These are phyloP conservation scores for Hemicrepidius hirtus DNA, from an alignment of 2,888 invertebrate genomes.

Conservation along the genomic window DNA sequence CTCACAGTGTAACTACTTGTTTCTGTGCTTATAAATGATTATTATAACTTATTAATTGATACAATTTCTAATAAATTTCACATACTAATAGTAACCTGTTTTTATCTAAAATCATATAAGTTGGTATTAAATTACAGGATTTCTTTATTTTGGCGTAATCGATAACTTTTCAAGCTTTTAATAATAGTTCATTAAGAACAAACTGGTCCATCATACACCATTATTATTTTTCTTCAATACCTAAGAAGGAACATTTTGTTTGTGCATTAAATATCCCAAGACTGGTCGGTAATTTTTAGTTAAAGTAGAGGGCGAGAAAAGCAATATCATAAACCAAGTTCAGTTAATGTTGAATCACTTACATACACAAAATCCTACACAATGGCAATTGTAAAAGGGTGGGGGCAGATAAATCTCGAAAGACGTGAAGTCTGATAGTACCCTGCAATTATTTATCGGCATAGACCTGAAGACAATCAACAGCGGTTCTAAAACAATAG, in stretches of 20 bases:
- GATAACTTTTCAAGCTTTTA: too few relatives aligned
- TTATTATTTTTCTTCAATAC: too few relatives aligned
- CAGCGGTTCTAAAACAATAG: slow-evolving; percentile 71
- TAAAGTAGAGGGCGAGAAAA: slow-evolving; percentile 43
- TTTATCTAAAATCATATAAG: too few relatives aligned
- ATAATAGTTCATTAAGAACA: too few relatives aligned
- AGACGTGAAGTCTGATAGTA: slow-evolving; percentile 67
- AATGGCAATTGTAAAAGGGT: slow-evolving; percentile 62
- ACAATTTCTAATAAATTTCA: not conserved
- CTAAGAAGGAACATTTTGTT: not conserved
- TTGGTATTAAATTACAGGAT: too few relatives aligned
- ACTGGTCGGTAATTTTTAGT: slow-evolving; percentile 47
- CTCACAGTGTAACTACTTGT: slow-evolving; percentile 5
- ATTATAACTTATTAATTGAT: slow-evolving; percentile 18
- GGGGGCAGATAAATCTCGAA: slow-evolving; percentile 66
- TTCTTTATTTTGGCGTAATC: too few relatives aligned
- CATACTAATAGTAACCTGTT: not conserved
- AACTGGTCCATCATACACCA: too few relatives aligned
- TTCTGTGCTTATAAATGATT: slow-evolving; percentile 10
- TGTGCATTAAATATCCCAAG: slow-evolving; percentile 25
- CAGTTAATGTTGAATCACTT: slow-evolving; percentile 49
- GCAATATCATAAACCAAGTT: slow-evolving; percentile 49
- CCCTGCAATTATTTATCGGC: slow-evolving; percentile 68
- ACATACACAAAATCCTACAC: slow-evolving; percentile 58
- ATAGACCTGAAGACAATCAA: slow-evolving; percentile 70